Base-by-base conservation (phyloP, 2,113 vertebrate species). In the Abramis brama region DNA sequence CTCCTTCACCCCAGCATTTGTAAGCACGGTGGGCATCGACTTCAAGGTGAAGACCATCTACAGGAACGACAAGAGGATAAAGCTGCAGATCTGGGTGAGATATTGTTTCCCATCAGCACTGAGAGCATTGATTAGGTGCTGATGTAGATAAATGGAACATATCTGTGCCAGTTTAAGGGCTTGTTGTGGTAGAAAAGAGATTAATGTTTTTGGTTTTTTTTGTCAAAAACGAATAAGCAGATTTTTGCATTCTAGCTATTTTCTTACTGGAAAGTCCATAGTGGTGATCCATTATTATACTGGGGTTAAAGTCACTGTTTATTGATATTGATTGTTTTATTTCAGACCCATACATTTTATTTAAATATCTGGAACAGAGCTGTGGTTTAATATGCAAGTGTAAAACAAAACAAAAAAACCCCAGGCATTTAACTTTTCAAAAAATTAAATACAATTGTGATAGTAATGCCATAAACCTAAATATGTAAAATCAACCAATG, bases 41-140 rank as follows among this genome's bases (percentile, higher is more conserved):
- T 99, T 99, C 94, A 99, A 99, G 93, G 98, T 99, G 93, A 99
- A 99, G 93, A 99, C 97, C n/a, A 97, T 99, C 88, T 99, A 98
- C 90, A 97, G 97, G 90, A 97, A 99, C 3, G 98, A 99, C 93
- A 99, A 99, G 92, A 93, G 98, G 89, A 97, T 99, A 91, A 99
- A 99, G 90, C 92, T 99, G 79, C 98, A 99, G 95, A 99, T 99
- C 85, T 99, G 98, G 98, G 98, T 99, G 90, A 97, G 97, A 87
- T 25, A 68, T 4, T 2, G 1, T 75, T 3, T 80, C 33, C 19
- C 52, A 57, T 57, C 52, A 55, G 52, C 17, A 19, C 52, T 19
- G 55, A 57, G 6, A 8, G 55, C 19, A 8, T 7, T 23, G 6
- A 57, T 21, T 21, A 19, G 17, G 19, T 57, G 19, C 55, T 57